Base-by-base conservation (phyloP, 2,888 invertebrate genomes). In the Megalurothrips usitatus region DNA sequence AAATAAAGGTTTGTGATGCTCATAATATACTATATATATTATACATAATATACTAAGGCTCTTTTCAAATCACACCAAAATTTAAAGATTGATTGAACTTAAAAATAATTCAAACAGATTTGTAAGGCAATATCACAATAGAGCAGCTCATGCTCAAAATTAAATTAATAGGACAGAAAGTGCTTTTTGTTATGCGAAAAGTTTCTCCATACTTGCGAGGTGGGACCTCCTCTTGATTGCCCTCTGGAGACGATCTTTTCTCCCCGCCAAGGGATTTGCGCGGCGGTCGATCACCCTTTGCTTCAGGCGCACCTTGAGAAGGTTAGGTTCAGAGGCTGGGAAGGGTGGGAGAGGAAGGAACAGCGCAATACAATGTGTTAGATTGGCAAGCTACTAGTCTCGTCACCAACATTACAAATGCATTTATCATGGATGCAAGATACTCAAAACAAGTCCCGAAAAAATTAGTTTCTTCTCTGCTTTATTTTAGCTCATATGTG, bases 271-370 rank as follows among this genome's bases (percentile, higher is more conserved):
- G 85, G 97, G 97, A 87, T 96, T 97, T 87, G 96, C 94, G 88
- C 97, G 93, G 84, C 97, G 92, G 89, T 97, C 97, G 90, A 96
- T 94, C 87, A 97, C 97, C 88, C 97, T 95, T 90, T 96, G 95
- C 90, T 96, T 96, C 87, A 96, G 92, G 84, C 95, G 93, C 89
- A 96, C 94, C 91, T 96, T 96, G 90, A 96, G 92, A 90, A 97
- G 92, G 91, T 98, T 97, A 86, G 97, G 97, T 92, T 97, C 97
- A 89, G 97, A 97, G 87, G 97, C 97, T 96, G 91, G 84, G 88
- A 79, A 80, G 52, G 80, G 81, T 79, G 80, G 82, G 80, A 75
- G 80, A 81, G 34, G 23, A 78, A 23, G 79, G 68, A n/a, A 81
- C 19, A 48, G 68, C 68, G 68, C 68, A 75, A 75, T 75, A 75